phyloP scores from a whole-genome alignment of 2,113 vertebrate species.

The Kobus ellipsiprymnus region DNA sequence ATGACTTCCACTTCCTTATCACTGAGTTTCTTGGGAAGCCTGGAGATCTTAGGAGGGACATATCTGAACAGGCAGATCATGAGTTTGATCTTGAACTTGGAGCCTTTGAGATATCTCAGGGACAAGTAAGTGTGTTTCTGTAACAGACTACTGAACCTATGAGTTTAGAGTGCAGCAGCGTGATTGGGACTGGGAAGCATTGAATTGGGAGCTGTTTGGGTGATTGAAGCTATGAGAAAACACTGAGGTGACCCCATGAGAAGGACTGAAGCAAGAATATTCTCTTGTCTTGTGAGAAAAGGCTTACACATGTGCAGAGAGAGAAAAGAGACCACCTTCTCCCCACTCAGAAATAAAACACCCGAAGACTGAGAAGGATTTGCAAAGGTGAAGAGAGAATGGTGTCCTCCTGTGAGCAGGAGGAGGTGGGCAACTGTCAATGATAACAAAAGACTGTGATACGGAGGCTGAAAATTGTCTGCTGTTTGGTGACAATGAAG shows the following conservation, averaged over 20 bases:
- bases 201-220: background rate
- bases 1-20: background rate
- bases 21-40: background rate
- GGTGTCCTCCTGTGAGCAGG: background rate
- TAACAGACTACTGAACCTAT: background rate
- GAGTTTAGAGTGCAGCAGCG: background rate
- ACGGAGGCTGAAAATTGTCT: background rate
- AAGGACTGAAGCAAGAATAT: background rate
- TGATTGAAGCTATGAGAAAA: background rate
- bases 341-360: background rate
- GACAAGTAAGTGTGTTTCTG: background rate
- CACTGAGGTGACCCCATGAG: background rate
- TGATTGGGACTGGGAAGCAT: background rate
- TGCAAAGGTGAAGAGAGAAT: background rate
- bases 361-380: background rate
- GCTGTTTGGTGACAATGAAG: rapidly evolving
- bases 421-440: background rate
- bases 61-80: background rate
- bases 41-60: background rate
- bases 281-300: background rate
- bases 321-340: background rate
- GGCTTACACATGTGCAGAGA: background rate
- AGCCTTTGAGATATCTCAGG: rapidly evolving
- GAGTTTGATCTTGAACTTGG: background rate
- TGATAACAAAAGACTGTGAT: background rate